Evolutionary conservation across 2,888 invertebrate species (phyloP).

Genomic region (Synergus gifuensis): DNA sequence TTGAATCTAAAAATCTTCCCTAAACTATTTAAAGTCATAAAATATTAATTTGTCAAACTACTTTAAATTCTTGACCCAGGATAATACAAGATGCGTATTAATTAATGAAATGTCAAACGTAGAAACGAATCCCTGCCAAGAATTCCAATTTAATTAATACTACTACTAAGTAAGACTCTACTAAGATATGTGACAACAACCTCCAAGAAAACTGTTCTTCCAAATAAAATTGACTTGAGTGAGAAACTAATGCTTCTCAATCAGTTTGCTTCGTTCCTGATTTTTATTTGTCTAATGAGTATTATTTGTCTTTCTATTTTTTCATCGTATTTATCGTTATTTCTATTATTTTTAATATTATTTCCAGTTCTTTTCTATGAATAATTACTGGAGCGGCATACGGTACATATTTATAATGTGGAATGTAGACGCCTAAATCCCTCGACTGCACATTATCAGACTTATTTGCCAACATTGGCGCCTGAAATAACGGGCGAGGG

Average conservation of each 20-base stretch:
- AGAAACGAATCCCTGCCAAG: not conserved
- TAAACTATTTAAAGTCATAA: too few species aligned
- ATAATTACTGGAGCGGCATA: conserved; percentile 30
- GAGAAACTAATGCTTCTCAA: not conserved
- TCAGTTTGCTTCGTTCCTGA: not conserved
- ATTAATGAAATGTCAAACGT: not conserved
- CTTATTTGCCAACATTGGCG: conserved; percentile 54
- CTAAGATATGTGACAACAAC: conserved; percentile 14
- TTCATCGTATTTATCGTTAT: not conserved
- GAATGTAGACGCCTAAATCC: conserved; percentile 63
- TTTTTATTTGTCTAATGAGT: not conserved
- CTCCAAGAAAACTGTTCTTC: not conserved
- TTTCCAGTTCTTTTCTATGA: not conserved
- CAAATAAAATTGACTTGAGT: conserved; percentile 8
- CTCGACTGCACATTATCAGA: conserved; percentile 59
- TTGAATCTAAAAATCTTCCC: not conserved
- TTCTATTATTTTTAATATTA: conserved; percentile 2
- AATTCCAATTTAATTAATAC: conserved; percentile 24
- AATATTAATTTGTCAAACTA: not conserved
- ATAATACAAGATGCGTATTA: not conserved
- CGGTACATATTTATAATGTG: conserved; percentile 60
- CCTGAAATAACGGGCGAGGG: conserved; percentile 58
- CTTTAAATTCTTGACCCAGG: not conserved
- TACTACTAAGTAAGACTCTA: not conserved
- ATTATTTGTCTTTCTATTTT: not conserved